phyloP scores from a whole-genome alignment of 2,888 invertebrate genomes.

The Thereva unica region DNA sequence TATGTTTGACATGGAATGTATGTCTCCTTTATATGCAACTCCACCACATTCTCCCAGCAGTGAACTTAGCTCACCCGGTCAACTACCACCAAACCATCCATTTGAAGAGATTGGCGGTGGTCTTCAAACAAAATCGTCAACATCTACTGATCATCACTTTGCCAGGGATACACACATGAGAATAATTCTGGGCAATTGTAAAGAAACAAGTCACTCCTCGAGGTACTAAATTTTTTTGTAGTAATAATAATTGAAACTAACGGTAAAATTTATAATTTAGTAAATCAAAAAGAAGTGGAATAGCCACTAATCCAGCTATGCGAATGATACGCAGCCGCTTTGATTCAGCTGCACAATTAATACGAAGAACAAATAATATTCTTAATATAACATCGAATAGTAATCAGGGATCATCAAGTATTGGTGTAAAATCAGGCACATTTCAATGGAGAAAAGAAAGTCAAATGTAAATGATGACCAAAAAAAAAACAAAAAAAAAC shows the following conservation, averaged over 20 bases:
- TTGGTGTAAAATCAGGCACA: conserved; percentile 59
- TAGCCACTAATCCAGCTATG: conserved; percentile 85
- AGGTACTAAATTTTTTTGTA: conserved; percentile 46
- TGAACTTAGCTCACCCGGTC: conserved; percentile 63
- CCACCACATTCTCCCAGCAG: conserved; percentile 77
- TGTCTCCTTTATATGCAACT: conserved; percentile 77
- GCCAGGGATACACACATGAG: conserved; percentile 91
- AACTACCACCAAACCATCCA: conserved; percentile 54
- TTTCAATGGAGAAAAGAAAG: conserved; percentile 60
- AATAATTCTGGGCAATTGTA: conserved; percentile 74
- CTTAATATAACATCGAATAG: conserved; percentile 52
- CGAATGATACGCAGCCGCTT: conserved; percentile 67
- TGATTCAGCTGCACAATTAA: conserved; percentile 59
- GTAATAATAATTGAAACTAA: background rate
- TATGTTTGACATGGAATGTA: conserved; percentile 59
- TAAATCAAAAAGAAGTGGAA: conserved; percentile 78
- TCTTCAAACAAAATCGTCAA: conserved; percentile 45
- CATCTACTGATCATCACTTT: conserved; percentile 77
- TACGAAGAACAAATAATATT: conserved; percentile 58
- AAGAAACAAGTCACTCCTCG: conserved; percentile 56
- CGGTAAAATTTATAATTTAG: conserved; percentile 45
- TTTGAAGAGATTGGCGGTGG: conserved; percentile 55
- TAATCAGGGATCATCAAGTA: conserved; percentile 59
- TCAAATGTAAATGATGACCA: conserved; percentile 54
- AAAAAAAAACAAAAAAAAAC: no score